These are phyloP conservation scores for Drosophila nr. medialis DNA, from an alignment of 2,888 invertebrate species.

Conservation along the genomic window DNA sequence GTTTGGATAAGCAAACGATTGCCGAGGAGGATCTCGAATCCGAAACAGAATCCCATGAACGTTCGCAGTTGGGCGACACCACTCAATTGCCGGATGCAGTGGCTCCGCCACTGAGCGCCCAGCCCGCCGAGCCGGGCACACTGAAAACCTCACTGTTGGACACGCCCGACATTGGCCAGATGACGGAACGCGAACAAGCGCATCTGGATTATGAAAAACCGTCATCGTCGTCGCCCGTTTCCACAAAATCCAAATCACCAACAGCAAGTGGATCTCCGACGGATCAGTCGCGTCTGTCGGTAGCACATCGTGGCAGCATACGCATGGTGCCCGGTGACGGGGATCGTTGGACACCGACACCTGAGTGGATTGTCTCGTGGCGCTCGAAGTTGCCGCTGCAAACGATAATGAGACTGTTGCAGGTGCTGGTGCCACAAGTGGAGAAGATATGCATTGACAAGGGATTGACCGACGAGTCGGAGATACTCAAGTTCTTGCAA, in stretches of 20 bases:
- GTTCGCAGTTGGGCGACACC: constrained; percentile 55
- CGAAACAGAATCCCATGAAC: constrained; percentile 75
- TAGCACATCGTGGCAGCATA: constrained; percentile 87
- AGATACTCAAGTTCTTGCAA: constrained; percentile 99
- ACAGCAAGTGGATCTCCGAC: constrained; percentile 54
- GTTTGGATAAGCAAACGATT: constrained; percentile 81
- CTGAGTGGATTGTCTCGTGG: constrained; percentile 98
- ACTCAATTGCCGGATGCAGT: constrained; percentile 86
- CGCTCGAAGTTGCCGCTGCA: constrained; percentile 98
- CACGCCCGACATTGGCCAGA: constrained; percentile 93
- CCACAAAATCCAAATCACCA: constrained; percentile 46
- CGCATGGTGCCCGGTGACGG: constrained; percentile 85
- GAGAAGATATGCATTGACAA: constrained; percentile 99
- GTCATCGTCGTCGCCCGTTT: constrained; percentile 46
- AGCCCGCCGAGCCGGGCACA: constrained; percentile 96
- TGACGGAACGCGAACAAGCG: constrained; percentile 97
- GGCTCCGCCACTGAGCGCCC: constrained; percentile 90
- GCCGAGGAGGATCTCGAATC: constrained; percentile 73
- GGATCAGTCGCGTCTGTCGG: constrained; percentile 75
- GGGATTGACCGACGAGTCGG: constrained; percentile 99
- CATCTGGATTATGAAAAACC: constrained; percentile 86
- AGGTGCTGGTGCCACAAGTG: constrained; percentile 99
- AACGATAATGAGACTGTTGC: constrained; percentile 99
- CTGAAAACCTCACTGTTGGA: constrained; percentile 95
- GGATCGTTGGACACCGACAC: constrained; percentile 92